Base-by-base conservation (phyloP, 2,113 vertebrate genomes). In the Podarcis muralis region DNA sequence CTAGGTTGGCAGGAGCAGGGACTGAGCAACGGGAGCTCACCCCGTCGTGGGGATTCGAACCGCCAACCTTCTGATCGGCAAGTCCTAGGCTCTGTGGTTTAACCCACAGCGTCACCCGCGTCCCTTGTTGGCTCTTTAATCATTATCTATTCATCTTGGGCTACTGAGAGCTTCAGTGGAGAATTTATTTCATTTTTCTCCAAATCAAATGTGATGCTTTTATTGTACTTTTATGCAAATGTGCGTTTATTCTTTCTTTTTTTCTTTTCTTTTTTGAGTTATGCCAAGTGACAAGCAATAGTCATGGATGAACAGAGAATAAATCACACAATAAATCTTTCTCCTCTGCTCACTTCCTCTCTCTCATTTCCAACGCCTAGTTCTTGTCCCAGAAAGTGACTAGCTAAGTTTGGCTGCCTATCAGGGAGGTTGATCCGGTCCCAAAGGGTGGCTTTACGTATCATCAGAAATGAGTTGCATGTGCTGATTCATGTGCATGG, bases 151-250 rank as follows among this genome's bases (percentile, higher is more conserved):
- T 95, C 66, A 81, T 93, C 91, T 94, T 88, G 37, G 83, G 53
- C 91, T 83, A 89, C 92, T 90, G 89, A 91, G 91, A 95, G 90
- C 92, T 78, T 90, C 23, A 0, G 92, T 0, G 35, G 91, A 92
- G 93, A 95, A 93, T 94, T 91, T 92, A 94, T 92, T 0, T 1
- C 85, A 74, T 1, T 1, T 84, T 90, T 92, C 86, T 92, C 76
- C 81, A 87, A 91, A 93, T 94, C 92, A 95, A 94, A 94, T 62
- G 90, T 88, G 90, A 94, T 93, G 84, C 84, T 1, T 94, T 96
- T 93, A 92, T 89, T 92, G 87, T 91, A 22, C 78, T 92, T 94
- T 86, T 92, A 91, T 93, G 91, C 90, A 94, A 96, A 93, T 79
- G 90, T 83, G 86, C 88, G 62, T 91, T 94, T 94, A 92, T 89